Percentiles rank a stretch among this genome's conserved stretches.
These are phyloP conservation scores for Drosophila mettleri DNA, from an alignment of 2,888 invertebrate genomes.

Conservation along the genomic window DNA sequence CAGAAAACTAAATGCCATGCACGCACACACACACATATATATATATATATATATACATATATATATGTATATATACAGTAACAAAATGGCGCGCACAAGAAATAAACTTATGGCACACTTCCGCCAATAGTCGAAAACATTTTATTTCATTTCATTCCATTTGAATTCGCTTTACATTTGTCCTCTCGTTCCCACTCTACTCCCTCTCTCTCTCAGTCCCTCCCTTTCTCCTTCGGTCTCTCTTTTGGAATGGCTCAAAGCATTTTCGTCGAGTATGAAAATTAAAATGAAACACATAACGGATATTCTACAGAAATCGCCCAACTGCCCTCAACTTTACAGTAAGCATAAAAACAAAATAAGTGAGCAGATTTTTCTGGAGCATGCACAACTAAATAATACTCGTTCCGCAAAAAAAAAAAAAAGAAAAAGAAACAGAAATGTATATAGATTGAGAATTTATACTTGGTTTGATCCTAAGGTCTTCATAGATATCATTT, in stretches of 20 bases:
- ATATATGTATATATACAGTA: slow-evolving; percentile 9
- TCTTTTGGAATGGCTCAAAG: slow-evolving; percentile 59
- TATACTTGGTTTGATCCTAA: too few relatives aligned
- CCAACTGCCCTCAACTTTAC: slow-evolving; percentile 73
- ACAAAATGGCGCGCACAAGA: slow-evolving; percentile 72
- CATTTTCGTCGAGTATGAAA: slow-evolving; percentile 60
- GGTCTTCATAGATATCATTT: too few relatives aligned
- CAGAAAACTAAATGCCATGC: slow-evolving; percentile 42
- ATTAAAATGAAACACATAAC: slow-evolving; percentile 75
- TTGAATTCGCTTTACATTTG: slow-evolving; percentile 44
- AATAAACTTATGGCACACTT: slow-evolving; percentile 78
- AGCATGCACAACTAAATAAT: neutral
- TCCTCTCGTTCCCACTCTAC: slow-evolving; percentile 15
- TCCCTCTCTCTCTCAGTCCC: neutral
- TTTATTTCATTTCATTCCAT: slow-evolving; percentile 73
- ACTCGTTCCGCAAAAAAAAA: too few relatives aligned
- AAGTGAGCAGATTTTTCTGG: neutral
- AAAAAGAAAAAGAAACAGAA: too few relatives aligned
- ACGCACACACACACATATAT: neutral
- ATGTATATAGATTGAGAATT: too few relatives aligned
- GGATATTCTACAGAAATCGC: slow-evolving; percentile 76
- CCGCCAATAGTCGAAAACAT: slow-evolving; percentile 77
- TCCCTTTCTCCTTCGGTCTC: neutral
- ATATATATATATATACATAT: neutral
- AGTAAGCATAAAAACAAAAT: slow-evolving; percentile 10